Percentiles rank a stretch among this genome's conserved stretches.
These are phyloP conservation scores for Nineta flava DNA, from an alignment of 2,888 invertebrate species.

Conservation along the genomic window DNA sequence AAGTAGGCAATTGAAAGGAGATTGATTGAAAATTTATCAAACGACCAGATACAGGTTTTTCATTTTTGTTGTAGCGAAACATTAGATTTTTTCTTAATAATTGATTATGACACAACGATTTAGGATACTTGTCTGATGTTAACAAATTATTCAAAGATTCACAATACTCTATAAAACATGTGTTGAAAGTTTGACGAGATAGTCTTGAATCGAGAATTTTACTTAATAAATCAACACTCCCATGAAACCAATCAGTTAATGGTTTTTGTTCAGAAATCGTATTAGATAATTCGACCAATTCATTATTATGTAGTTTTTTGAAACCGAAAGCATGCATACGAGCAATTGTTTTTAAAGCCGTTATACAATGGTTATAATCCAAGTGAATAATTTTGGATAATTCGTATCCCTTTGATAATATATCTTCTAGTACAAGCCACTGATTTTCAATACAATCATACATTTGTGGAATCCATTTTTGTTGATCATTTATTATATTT, in stretches of 20 bases:
- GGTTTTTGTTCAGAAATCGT: not conserved
- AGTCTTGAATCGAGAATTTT: not conserved
- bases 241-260: not conserved
- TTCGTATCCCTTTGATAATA: no score
- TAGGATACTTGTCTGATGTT: constrained; percentile 24
- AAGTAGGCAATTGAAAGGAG: constrained; percentile 43
- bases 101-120: constrained; percentile 24
- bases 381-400: not conserved
- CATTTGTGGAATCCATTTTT: no score
- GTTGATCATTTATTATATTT: no score
- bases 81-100: constrained; percentile 21
- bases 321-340: not conserved
- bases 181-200: not conserved
- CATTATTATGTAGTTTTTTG: not conserved
- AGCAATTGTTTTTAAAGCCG: not conserved
- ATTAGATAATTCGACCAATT: not conserved
- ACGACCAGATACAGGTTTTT: constrained; percentile 17
- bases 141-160: constrained; percentile 7
- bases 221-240: not conserved
- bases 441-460: no score
- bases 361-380: not conserved
- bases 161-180: not conserved
- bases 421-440: no score
- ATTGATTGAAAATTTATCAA: constrained; percentile 26
- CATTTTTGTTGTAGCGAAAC: constrained; percentile 16